A percentile compares a stretch with the other conserved stretches of the same genome.
These are phyloP conservation scores for Hippolais icterina DNA, from an alignment of 2,113 vertebrate species.

Conservation along the genomic window DNA sequence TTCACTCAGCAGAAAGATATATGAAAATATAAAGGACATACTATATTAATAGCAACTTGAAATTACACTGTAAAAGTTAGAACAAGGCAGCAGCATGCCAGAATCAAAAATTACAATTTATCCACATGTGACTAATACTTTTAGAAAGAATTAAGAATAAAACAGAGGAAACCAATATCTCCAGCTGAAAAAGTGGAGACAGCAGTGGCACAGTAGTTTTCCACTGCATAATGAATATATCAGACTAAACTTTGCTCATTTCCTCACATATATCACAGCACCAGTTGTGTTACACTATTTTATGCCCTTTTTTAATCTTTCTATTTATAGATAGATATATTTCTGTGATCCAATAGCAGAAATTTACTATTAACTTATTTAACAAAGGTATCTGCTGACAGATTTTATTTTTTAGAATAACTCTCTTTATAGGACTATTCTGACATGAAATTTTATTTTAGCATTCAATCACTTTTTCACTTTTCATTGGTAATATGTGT, in stretches of 20 bases:
- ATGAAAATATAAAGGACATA: slow-evolving; percentile 11
- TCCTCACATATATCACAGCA: not conserved
- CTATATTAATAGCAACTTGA: not conserved
- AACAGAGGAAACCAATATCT: not conserved
- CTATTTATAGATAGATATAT: not conserved
- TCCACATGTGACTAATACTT: not conserved
- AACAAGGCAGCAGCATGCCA: not conserved
- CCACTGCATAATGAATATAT: not conserved
- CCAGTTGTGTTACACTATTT: not conserved
- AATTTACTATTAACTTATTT: not conserved
- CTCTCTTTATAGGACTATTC: not conserved
- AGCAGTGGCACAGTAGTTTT: not conserved
- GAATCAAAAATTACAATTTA: not conserved
- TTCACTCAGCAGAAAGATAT: not conserved
- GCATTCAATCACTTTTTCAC: not conserved
- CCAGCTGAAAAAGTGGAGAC: not conserved
- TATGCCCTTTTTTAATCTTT: not conserved
- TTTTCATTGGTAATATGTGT: not conserved
- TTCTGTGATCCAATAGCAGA: not conserved
- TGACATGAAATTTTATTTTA: not conserved
- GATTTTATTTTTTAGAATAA: not conserved
- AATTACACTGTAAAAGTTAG: not conserved
- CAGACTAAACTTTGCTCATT: not conserved
- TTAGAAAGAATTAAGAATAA: not conserved
- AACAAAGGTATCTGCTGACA: not conserved